Evolutionary conservation across 2,797 vertebrate species (phyloP).

Genomic region (Fratercula arctica): DNA sequence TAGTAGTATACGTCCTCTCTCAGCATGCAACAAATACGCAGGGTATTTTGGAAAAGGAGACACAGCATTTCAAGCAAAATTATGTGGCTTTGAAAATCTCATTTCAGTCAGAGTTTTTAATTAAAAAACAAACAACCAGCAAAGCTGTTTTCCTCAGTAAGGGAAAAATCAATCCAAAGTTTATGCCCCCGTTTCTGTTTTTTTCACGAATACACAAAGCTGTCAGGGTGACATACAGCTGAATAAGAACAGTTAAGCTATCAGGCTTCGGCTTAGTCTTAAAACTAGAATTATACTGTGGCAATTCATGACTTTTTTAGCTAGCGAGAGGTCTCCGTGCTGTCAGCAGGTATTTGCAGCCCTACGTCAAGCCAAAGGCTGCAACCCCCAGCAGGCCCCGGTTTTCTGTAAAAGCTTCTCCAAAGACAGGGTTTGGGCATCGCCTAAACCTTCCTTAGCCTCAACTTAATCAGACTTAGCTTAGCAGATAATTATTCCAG

Average conservation of each 20-base stretch:
- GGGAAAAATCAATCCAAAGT: conserved; percentile 12
- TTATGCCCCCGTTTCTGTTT: not conserved
- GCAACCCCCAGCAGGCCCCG: not conserved
- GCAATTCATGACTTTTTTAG: not conserved
- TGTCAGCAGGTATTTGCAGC: not conserved
- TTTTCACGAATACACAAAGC: not conserved
- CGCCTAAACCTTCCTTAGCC: not conserved
- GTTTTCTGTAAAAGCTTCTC: not conserved
- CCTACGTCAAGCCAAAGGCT: not conserved
- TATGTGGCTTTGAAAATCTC: not conserved
- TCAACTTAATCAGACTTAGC: not conserved
- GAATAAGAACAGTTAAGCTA: not conserved
- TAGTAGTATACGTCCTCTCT: not conserved
- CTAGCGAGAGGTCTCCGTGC: not conserved
- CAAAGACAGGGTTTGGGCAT: not conserved
- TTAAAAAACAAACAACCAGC: conserved; percentile 17
- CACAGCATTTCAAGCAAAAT: not conserved
- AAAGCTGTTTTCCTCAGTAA: not conserved
- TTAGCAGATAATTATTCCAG: not conserved
- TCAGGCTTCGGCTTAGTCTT: not conserved
- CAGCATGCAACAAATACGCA: not conserved
- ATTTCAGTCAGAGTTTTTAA: conserved; percentile 5
- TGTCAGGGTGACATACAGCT: not conserved
- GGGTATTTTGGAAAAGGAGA: not conserved
- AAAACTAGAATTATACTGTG: not conserved